phyloP scores from a whole-genome alignment of 2,797 vertebrate species.

The Phylloscopus collybita region DNA sequence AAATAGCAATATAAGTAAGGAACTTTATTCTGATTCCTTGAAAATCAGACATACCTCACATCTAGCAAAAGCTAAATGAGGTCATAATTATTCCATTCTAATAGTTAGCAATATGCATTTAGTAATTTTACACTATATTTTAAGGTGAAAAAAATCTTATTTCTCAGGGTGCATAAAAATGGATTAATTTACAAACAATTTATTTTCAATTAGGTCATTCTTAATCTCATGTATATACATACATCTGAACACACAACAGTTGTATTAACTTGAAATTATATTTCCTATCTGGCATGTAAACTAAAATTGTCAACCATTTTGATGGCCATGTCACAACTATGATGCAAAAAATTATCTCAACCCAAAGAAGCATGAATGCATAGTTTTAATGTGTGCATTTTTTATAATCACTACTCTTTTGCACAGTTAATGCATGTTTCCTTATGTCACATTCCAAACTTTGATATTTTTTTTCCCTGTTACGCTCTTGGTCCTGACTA shows the following conservation, averaged over 20 bases:
- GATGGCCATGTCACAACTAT: neutral
- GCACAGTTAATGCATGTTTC: neutral
- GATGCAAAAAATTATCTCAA: neutral
- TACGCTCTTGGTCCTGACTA: neutral
- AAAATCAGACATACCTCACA: neutral
- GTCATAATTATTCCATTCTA: neutral
- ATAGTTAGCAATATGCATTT: neutral
- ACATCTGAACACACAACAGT: neutral
- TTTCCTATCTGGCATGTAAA: neutral
- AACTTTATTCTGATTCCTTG: neutral
- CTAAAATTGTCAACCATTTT: neutral
- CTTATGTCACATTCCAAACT: neutral
- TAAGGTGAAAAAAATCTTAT: neutral
- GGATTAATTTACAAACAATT: neutral
- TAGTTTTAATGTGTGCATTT: neutral
- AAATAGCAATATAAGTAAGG: neutral
- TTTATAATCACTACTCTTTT: neutral
- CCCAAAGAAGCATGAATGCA: neutral
- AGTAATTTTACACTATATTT: neutral
- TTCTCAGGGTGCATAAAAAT: neutral
- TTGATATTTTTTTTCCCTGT: neutral
- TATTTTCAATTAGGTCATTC: neutral
- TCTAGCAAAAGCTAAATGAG: neutral
- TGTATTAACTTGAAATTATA: neutral
- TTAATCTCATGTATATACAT: neutral